Conservation (phyloP, 1,140 invertebrate species). For the Drosophila lacteicornis region DNA sequence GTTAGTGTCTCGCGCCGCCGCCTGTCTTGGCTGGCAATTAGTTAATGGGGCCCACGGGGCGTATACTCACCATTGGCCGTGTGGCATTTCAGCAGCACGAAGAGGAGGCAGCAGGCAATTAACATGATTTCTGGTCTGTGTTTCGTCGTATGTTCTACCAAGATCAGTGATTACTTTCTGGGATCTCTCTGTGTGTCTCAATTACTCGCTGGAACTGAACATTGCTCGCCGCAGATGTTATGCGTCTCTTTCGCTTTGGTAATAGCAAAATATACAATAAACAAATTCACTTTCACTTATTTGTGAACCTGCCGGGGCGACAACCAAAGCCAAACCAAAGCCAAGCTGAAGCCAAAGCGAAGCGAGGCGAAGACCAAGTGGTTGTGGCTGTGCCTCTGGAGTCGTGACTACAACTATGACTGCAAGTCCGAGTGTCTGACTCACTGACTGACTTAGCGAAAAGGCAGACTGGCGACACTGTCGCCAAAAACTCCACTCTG, state of each 20-base stretch:
- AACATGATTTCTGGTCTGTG: conserved; percentile 12
- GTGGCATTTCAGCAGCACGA: conserved; percentile 24
- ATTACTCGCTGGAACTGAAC: conserved; percentile 3
- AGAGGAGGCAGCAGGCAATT: conserved; percentile 20
- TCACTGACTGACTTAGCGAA: conserved; percentile 72
- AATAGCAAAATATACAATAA: conserved; percentile 80
- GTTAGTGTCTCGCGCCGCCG: conserved; percentile 43
- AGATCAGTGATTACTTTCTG: neutral
- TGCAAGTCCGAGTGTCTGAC: conserved; percentile 43
- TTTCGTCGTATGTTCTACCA: neutral
- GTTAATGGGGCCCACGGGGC: conserved; percentile 51
- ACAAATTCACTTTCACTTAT: conserved; percentile 84
- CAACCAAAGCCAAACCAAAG: conserved; percentile 10
- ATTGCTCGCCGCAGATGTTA: conserved; percentile 45
- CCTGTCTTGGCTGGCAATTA: conserved; percentile 30
- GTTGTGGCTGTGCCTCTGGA: conserved; percentile 11
- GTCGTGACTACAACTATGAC: conserved; percentile 52
- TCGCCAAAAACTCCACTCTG: conserved; percentile 19
- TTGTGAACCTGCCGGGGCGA: conserved; percentile 69
- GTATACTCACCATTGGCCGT: conserved; percentile 36
- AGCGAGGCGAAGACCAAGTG: conserved; percentile 16
- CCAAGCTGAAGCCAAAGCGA: conserved; percentile 6
- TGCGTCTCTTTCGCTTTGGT: conserved; percentile 71
- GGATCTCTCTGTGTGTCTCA: neutral
- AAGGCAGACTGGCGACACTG: conserved; percentile 16